Conservation (phyloP, 2,113 vertebrate genomes). For the Arizona elegans region DNA sequence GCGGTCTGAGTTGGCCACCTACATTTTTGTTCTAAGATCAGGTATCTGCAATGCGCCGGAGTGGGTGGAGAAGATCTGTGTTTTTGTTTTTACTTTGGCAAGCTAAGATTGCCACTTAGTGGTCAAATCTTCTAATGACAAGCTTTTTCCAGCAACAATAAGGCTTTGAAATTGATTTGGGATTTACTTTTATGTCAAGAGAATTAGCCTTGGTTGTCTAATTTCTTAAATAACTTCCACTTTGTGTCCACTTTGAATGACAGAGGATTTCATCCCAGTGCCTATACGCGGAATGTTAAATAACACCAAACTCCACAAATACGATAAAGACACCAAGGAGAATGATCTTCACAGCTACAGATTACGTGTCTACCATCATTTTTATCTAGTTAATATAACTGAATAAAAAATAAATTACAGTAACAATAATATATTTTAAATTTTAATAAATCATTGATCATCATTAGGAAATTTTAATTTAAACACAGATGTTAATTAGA, state of each 20-base stretch:
- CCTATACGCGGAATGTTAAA: background rate
- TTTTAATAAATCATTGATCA: background rate
- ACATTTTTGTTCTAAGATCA: background rate
- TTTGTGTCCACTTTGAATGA: background rate
- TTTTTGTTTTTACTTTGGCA: background rate
- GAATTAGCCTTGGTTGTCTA: background rate
- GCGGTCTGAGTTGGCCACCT: too few species aligned
- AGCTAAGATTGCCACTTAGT: slow-evolving; percentile 64
- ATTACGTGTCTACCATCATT: background rate
- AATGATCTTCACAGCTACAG: background rate
- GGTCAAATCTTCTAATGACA: slow-evolving; percentile 63
- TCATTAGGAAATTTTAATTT: background rate
- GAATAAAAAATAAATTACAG: background rate
- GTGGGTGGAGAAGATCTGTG: background rate
- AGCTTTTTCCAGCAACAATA: slow-evolving; percentile 6
- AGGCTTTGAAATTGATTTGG: background rate
- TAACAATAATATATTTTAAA: background rate
- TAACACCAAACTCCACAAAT: background rate
- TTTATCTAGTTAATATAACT: background rate
- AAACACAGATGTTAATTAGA: background rate
- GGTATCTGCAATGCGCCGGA: background rate
- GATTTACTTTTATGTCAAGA: background rate
- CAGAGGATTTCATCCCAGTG: background rate
- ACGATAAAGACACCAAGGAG: background rate
- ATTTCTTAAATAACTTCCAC: background rate